Base-by-base conservation (phyloP, 2,797 vertebrate genomes). In the Alca torda region DNA sequence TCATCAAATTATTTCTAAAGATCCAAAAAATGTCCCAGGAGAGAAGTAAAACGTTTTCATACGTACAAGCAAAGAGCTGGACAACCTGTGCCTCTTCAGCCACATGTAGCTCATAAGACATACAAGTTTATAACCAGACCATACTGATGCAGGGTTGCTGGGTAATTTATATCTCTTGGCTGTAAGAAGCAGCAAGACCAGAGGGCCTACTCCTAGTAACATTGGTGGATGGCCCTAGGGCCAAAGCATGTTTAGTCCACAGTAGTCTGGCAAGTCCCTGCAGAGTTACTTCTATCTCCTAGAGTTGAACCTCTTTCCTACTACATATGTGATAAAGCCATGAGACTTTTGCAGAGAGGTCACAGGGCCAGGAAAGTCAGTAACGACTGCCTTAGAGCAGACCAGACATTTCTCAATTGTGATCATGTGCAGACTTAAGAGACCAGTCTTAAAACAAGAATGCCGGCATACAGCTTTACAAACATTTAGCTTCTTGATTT, bases 311-410 rank as follows among this genome's bases (percentile, higher is more conserved):
- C 31, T 31, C 35, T n/a, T 91, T 65, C 26, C 80, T 35, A 63
- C 46, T 13, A 26, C 0, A 0, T 2, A 0, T 1, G 13, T 13
- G 33, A 31, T 18, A 65, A 9, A 60, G 41, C 21, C 4, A 0
- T 7, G 28, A 65, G 79, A 56, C 20, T 84, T 53, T 20, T 6
- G 65, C 39, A 60, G 74, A 41, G 61, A 73, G 46, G 39, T 63
- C 77, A 70, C 26, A 28, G 59, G 25, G 39, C 25, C 56, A 59
- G 30, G 19, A 43, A 53, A 69, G 53, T 11, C 2, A 0, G 43
- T 8, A 56, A 37, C 0, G 6, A 65, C 14, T 28, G 57, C 53
- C 28, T 53, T 5, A 31, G 14, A 77, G 37, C n/a, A 83, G 31
- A 68, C 43, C 37, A n/a, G n/a, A 16, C 3, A 0, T 30, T 90